phyloP scores from a whole-genome alignment of 2,797 vertebrate genomes.

The Crocodylus rhombifer region DNA sequence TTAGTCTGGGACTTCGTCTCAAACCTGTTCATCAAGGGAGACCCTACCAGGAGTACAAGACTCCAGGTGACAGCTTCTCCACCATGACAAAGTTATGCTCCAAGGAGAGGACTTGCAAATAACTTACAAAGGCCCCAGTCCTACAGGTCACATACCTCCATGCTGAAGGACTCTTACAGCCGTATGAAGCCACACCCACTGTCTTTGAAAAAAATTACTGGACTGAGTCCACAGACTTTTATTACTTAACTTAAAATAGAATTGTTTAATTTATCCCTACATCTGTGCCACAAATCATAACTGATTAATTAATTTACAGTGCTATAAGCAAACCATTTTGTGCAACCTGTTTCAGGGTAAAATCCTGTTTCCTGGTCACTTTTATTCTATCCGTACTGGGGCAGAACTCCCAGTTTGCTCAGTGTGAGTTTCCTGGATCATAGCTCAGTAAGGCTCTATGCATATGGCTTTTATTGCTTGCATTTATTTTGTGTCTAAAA shows the following conservation, averaged over 20 bases:
- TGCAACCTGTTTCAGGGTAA: neutral
- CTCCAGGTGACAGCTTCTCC: no score
- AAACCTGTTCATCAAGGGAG: no score
- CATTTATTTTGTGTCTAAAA: neutral
- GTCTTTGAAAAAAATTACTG: neutral
- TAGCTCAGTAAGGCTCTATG: neutral
- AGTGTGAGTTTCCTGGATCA: neutral
- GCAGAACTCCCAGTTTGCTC: neutral
- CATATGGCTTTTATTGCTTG: neutral
- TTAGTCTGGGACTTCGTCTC: no score
- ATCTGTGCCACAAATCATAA: neutral
- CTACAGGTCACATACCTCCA: neutral
- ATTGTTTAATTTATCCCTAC: no score
- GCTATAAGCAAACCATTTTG: neutral
- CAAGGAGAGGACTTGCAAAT: neutral
- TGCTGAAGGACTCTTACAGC: neutral
- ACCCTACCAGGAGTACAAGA: no score
- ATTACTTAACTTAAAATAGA: neutral
- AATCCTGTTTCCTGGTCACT: neutral
- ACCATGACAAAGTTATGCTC: no score
- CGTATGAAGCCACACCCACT: neutral
- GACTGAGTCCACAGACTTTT: neutral
- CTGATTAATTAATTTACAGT: conserved; percentile 1
- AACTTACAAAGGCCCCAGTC: neutral
- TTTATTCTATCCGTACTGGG: neutral